Evolutionary conservation across 2,797 vertebrate species (phyloP).

Genomic region (Pagetopsis macropterus): DNA sequence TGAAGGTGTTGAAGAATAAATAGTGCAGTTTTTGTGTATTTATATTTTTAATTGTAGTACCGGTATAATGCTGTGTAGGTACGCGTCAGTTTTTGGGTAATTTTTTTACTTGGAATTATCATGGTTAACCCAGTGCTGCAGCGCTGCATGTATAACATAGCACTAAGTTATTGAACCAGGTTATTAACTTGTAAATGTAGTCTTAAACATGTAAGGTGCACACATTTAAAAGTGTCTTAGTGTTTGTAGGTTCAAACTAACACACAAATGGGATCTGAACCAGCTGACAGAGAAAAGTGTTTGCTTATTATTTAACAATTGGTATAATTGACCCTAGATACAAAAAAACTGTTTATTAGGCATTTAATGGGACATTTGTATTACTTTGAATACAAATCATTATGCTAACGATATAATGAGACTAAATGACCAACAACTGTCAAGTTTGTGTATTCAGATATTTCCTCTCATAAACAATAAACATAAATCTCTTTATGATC

Average conservation of each 20-base stretch:
- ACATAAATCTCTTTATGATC: background rate
- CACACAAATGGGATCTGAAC: background rate
- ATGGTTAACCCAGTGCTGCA: slow-evolving; percentile 37
- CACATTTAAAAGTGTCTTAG: background rate
- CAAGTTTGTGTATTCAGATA: background rate
- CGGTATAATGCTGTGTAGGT: background rate
- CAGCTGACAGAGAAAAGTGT: background rate
- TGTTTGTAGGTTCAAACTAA: background rate
- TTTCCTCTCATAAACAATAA: background rate
- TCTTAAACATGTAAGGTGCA: background rate
- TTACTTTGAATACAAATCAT: background rate
- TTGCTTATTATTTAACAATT: background rate
- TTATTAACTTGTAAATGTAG: background rate
- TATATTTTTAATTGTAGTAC: slow-evolving; percentile 19
- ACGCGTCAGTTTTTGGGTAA: background rate
- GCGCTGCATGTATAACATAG: slow-evolving; percentile 11
- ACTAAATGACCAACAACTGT: background rate
- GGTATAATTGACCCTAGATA: background rate
- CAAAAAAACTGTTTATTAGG: background rate
- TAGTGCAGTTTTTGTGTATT: background rate
- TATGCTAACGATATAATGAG: background rate
- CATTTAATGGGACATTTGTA: background rate
- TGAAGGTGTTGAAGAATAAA: background rate
- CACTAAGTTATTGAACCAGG: background rate
- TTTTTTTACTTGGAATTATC: slow-evolving; percentile 11